These are phyloP conservation scores for Orthonevra nobilis DNA, from an alignment of 2,888 invertebrate genomes.

Conservation along the genomic window DNA sequence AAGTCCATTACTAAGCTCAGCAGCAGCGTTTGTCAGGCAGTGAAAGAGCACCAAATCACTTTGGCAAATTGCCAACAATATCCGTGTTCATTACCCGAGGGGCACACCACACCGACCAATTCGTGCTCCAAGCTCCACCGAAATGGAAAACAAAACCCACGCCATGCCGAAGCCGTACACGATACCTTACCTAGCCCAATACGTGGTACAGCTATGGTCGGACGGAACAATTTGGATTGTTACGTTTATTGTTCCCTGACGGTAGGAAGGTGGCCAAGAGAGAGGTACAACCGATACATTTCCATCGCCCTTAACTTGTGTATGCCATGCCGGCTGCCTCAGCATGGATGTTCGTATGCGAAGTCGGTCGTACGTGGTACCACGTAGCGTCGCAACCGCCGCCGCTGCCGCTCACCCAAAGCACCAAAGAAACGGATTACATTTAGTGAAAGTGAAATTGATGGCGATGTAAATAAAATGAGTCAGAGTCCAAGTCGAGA, in stretches of 20 bases:
- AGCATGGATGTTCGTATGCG: neutral
- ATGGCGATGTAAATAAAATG: conserved; percentile 63
- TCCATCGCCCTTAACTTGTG: conserved; percentile 52
- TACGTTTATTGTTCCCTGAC: conserved; percentile 12
- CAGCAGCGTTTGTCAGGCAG: conserved; percentile 43
- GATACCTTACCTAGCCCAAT: conserved; percentile 61
- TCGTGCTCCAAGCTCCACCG: conserved; percentile 49
- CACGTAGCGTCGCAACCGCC: conserved; percentile 12
- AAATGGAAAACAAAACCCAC: conserved; percentile 61
- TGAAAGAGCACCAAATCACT: conserved; percentile 52
- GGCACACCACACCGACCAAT: neutral
- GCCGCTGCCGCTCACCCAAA: too few species aligned
- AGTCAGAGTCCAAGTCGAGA: too few species aligned
- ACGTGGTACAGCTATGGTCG: too few species aligned
- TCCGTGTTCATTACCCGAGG: conserved; percentile 55
- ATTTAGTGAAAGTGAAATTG: conserved; percentile 69
- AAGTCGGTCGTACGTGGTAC: conserved; percentile 5
- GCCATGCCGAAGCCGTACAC: neutral
- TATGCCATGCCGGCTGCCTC: neutral
- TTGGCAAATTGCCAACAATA: conserved; percentile 58
- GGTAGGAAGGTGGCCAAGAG: neutral
- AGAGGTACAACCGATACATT: conserved; percentile 3
- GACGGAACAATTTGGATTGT: conserved; percentile 4
- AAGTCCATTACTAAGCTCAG: conserved; percentile 27
- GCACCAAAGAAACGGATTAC: conserved; percentile 61